phyloP scores from a whole-genome alignment of 2,888 invertebrate genomes.

The Digitonthophagus gazella region DNA sequence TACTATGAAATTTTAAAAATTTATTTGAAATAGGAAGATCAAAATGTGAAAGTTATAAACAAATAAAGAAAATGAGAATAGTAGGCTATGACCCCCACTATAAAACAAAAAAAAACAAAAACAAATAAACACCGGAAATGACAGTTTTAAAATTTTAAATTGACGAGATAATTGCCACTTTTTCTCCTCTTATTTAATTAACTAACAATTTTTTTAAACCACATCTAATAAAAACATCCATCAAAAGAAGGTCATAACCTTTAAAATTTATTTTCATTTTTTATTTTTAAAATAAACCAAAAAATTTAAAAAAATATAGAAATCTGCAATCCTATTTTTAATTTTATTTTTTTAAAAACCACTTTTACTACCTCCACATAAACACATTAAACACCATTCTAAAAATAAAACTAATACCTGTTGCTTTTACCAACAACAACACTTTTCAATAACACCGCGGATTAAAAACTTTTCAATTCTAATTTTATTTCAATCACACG shows the following conservation, averaged over 20 bases:
- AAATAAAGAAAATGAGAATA: too few relatives aligned
- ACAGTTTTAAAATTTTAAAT: not conserved
- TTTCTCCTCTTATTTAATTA: not conserved
- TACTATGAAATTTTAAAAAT: too few relatives aligned
- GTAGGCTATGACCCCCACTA: too few relatives aligned
- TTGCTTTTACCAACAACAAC: not conserved
- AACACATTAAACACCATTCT: not conserved
- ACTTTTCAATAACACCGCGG: too few relatives aligned
- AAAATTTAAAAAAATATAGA: not conserved
- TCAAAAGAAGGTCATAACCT: too few relatives aligned
- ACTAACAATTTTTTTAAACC: not conserved
- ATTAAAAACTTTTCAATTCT: not conserved
- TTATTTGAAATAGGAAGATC: too few relatives aligned
- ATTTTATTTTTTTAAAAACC: not conserved
- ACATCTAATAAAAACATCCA: too few relatives aligned
- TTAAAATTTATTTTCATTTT: not conserved
- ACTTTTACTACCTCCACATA: too few relatives aligned
- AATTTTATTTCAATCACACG: not conserved
- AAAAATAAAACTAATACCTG: not conserved
- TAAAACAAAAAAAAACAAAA: not conserved
- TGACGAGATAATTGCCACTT: not conserved
- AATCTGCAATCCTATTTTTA: not conserved
- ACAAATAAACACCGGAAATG: not conserved
- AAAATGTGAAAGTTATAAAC: too few relatives aligned
- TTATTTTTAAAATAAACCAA: too few relatives aligned